Base-by-base conservation (phyloP, 2,797 vertebrate species). In the Passerculus sandwichensis region DNA sequence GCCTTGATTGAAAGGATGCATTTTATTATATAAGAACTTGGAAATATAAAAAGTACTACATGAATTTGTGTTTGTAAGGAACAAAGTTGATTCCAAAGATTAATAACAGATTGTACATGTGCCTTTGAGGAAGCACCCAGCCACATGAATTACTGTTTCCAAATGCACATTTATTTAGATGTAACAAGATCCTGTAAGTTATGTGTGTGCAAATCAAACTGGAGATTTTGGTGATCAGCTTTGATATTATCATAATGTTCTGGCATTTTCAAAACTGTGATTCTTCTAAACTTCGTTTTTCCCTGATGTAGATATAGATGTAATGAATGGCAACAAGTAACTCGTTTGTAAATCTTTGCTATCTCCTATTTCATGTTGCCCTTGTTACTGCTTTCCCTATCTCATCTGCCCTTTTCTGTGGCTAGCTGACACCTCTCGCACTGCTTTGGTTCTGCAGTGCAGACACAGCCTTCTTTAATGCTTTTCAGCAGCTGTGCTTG, bases 151-250 rank as follows among this genome's bases (percentile, higher is more conserved):
- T 89, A 38, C 1, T 15, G 88, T 95, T 97, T 96, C 84, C 94
- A 97, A 96, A 96, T 84, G 88, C 89, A 95, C 4, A 6, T 96
- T 96, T 95, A 91, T 97, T 96, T 96, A 93, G 90, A 91, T 96
- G 94, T 87, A 93, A 91, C 93, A 83, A 91, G 93, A 89, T 94
- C 73, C 16, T 26, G 11, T 80, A 94, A 70, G 48, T 87, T 56
- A 93, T 75, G 64, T 5, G 7, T 70, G 71, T 94, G 16, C 84
- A 95, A 97, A 92, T 97, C 93, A 94, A 19, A 32, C 42, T 0
- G 0, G 91, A 81, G 60, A 69, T 91, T 95, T 90, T 79, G 76
- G 47, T 82, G 34, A 80, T 90, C 56, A 45, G 48, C 79, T 82
- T 91, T 93, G 62, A 85, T 94, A 61, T 74, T 75, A 91, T 82